Evolutionary conservation across 2,797 vertebrate genomes (phyloP).

Genomic region (Pipistrellus nathusii): DNA sequence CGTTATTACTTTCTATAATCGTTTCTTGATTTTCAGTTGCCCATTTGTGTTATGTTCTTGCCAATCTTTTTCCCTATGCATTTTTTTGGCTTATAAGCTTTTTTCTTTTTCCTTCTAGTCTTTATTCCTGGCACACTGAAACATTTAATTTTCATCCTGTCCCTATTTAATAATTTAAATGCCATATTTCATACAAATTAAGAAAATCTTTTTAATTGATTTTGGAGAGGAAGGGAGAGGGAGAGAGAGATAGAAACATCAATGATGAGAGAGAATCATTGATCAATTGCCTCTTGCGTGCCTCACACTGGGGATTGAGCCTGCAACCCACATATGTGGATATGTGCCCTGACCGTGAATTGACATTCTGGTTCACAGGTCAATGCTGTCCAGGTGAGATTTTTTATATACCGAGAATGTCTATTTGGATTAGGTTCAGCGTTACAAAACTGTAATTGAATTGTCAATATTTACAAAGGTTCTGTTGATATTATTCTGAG

Average conservation of each 20-base stretch:
- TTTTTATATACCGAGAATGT: neutral
- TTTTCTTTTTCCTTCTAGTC: neutral
- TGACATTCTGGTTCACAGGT: too few species aligned
- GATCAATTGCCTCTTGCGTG: too few species aligned
- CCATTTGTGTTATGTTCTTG: neutral
- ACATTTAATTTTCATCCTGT: neutral
- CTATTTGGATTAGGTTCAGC: neutral
- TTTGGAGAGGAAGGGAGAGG: too few species aligned
- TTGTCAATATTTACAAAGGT: neutral
- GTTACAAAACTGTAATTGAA: neutral
- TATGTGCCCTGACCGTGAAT: too few species aligned
- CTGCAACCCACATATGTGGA: accelerated
- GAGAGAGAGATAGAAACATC: too few species aligned
- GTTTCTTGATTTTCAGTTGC: neutral
- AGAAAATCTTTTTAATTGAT: too few species aligned
- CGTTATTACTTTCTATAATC: neutral
- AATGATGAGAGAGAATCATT: too few species aligned
- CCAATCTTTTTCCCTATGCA: neutral
- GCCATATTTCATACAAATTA: neutral
- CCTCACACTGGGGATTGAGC: too few species aligned
- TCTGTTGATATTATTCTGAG: slow-evolving; percentile 14
- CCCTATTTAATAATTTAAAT: neutral
- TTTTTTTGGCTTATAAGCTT: neutral
- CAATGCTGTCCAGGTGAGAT: neutral
- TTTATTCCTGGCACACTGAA: neutral